These are phyloP conservation scores for Chionis minor DNA, from an alignment of 2,113 vertebrate species.

Conservation along the genomic window DNA sequence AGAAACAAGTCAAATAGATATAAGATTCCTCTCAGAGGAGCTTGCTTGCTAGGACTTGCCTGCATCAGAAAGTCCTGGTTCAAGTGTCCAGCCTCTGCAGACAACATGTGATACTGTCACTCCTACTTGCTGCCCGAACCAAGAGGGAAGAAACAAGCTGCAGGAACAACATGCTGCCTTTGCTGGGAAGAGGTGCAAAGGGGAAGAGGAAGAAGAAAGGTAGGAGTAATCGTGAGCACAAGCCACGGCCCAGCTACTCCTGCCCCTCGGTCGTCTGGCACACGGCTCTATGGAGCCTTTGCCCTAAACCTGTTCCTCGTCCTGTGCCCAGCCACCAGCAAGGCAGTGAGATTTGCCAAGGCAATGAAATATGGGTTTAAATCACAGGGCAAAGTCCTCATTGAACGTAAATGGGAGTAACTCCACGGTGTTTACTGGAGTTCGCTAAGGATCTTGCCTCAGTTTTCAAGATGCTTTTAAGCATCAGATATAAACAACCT, in stretches of 20 bases:
- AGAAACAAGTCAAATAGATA: neutral
- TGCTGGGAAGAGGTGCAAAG: neutral
- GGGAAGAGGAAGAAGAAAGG: neutral
- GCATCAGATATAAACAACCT: neutral
- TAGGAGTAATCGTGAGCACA: neutral
- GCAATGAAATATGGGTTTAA: neutral
- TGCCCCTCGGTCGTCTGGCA: neutral
- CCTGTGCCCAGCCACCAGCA: neutral
- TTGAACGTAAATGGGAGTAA: neutral
- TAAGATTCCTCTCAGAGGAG: neutral
- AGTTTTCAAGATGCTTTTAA: slow-evolving; percentile 33
- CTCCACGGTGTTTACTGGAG: neutral
- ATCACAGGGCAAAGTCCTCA: neutral
- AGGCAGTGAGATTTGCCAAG: neutral
- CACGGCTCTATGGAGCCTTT: neutral
- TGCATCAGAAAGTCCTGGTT: neutral
- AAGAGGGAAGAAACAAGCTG: neutral
- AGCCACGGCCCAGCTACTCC: neutral
- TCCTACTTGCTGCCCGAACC: neutral
- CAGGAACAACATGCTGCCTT: neutral
- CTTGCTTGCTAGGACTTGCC: neutral
- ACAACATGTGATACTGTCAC: neutral
- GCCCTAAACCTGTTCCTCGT: neutral
- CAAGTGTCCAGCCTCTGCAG: neutral
- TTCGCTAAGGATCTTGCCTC: neutral